Percentiles rank a stretch among this genome's conserved stretches.
Conservation (phyloP, 2,113 vertebrate species). For the Poecile atricapillus region DNA sequence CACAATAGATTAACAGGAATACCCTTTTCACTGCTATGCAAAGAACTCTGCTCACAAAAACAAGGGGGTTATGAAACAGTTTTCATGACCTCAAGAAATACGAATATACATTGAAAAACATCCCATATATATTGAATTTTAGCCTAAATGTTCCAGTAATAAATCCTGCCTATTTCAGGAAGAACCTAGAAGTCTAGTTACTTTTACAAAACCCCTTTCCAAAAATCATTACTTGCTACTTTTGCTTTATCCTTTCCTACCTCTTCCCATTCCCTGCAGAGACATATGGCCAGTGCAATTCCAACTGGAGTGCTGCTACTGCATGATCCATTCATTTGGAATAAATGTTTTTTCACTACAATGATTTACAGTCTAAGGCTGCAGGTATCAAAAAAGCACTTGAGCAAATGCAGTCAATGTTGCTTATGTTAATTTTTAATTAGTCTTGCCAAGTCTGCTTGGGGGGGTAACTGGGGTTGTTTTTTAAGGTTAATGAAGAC, state of each 20-base stretch:
- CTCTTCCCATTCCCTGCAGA: conserved; percentile 3
- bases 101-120: conserved; percentile 56
- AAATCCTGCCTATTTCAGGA: conserved; percentile 51
- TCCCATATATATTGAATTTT: conserved; percentile 59
- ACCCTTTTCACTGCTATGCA: conserved; percentile 59
- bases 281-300: not conserved
- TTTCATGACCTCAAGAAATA: conserved; percentile 58
- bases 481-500: not conserved
- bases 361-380: conserved; percentile 27
- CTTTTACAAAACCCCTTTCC: not conserved
- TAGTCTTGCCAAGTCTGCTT: not conserved
- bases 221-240: not conserved
- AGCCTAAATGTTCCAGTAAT: conserved; percentile 52
- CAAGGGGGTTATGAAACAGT: conserved; percentile 54
- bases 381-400: conserved; percentile 49
- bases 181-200: conserved; percentile 50
- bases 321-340: not conserved
- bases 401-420: conserved; percentile 2
- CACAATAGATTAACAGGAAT: conserved; percentile 57
- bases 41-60: conserved; percentile 57
- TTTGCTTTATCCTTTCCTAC: conserved; percentile 5
- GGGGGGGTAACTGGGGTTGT: not conserved
- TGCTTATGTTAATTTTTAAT: not conserved
- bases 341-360: not conserved
- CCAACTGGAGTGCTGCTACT: conserved; percentile 3